Base-by-base conservation (phyloP, 2,888 invertebrate species). In the Apamea crenata region DNA sequence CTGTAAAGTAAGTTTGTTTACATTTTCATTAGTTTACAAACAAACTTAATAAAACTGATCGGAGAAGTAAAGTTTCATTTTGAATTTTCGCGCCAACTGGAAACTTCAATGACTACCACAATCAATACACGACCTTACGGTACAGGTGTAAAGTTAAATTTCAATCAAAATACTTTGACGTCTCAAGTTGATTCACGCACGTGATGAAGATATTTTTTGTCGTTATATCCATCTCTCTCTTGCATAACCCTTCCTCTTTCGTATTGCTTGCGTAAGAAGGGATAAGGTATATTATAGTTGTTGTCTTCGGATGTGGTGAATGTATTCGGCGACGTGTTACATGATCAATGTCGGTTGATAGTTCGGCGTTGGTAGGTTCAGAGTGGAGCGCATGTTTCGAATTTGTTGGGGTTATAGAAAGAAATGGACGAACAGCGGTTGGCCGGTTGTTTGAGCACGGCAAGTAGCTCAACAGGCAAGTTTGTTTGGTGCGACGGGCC, bases 401-500 rank as follows among this genome's bases (percentile, higher is more conserved):
- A 94, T 89, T 94, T 85, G 88, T 91, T 89, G 77, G 94, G 88
- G 74, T 95, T 92, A 91, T 93, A 94, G 91, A 93, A 92, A 91
- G 93, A 93, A 93, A 94, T 90, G 92, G 90, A 91, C 91, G 93
- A 91, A 90, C 89, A 89, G 89, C 88, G 90, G 87, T 91, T 82
- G 92, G 91, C 90, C 89, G 91, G 88, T 88, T 89, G 90, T 91
- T 90, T 91, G 90, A 85, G 81, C 72, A 77, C 76, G 77, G 81
- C 80, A 77, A 86, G 80, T 84, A 86, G 83, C 89, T 89, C 91
- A 90, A 90, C 89, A 88, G 84, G 88, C 94, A 94, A 95, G 95
- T 95, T 96, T 94, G 95, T 95, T 94, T 94, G 93, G 92, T 90
- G 93, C 94, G 93, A 92, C 93, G 93, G 93, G 92, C 91, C 91